phyloP scores from a whole-genome alignment of 2,888 invertebrate genomes.

The Chaetogeoica ovagalla region DNA sequence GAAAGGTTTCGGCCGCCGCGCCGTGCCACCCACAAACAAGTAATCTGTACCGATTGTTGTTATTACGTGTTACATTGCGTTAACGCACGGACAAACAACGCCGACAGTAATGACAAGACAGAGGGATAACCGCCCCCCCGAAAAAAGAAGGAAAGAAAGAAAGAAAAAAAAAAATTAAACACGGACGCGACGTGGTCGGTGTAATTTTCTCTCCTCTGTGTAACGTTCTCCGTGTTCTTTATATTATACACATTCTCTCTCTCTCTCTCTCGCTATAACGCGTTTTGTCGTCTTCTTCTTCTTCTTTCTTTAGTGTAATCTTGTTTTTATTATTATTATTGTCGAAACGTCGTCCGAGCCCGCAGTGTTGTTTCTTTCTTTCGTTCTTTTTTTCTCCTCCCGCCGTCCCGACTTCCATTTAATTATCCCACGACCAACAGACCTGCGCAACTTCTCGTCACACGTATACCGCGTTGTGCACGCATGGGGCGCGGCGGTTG shows the following conservation, averaged over 20 bases:
- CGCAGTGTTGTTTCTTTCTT: too few species aligned
- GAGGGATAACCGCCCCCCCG: constrained; percentile 45
- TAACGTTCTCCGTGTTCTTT: background rate
- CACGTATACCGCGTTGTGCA: too few species aligned
- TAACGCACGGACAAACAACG: constrained; percentile 42
- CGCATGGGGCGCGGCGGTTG: too few species aligned
- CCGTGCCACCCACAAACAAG: constrained; percentile 48
- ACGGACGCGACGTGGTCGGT: constrained; percentile 16
- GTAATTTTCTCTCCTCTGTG: constrained; percentile 12
- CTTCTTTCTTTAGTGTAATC: constrained; percentile 7
- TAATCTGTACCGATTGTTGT: constrained; percentile 49
- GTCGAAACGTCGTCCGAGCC: constrained; percentile 8
- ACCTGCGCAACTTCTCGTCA: background rate
- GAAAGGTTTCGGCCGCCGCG: background rate
- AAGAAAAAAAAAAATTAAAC: background rate
- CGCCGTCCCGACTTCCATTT: constrained; percentile 21
- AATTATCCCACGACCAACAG: constrained; percentile 23
- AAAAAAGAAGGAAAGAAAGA: too few species aligned
- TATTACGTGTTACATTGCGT: constrained; percentile 32
- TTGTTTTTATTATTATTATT: constrained; percentile 5
- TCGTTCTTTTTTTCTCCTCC: background rate
- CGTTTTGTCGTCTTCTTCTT: too few species aligned
- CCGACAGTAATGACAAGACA: constrained; percentile 50
- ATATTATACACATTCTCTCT: too few species aligned
- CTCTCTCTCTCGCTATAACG: too few species aligned